Base-by-base conservation (phyloP, 2,797 vertebrate species). In the Sebastes baramenuke region DNA sequence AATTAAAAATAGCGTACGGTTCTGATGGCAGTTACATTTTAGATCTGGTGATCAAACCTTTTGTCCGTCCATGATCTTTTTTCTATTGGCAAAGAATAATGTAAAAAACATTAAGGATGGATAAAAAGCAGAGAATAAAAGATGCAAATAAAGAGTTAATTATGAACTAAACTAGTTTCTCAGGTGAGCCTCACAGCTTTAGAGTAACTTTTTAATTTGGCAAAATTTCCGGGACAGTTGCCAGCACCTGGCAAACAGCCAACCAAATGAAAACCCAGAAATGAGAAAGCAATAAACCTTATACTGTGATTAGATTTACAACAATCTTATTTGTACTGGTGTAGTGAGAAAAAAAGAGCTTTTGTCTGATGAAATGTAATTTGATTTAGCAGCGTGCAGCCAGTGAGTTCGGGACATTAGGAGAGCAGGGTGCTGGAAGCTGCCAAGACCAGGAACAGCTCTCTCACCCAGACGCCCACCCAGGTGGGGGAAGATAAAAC, bases 311-410 rank as follows among this genome's bases (percentile, higher is more conserved):
- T 90, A 88, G 91, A 90, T 94, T 89, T 82, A 85, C 88, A 89
- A 78, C 90, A 94, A 89, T 90, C 87, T 70, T 86, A 86, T 92
- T 93, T 91, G 82, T 85, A 87, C 87, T 74, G 75, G 75, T 84
- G 82, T 85, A 59, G 81, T 72, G 81, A 86, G 77, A 14, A 24
- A 49, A 77, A 78, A 75, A 83, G 81, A 79, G 77, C 88, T 91
- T 91, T 90, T 89, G 88, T 93, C 79, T 89, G 89, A 90, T 91
- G 82, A 93, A 91, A 90, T 87, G 79, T 90, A 93, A 94, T 93
- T 93, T 88, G 90, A 93, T 94, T 91, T 90, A 78, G 69, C 84
- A 79, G 88, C 81, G 32, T 87, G 90, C 75, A 90, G 86, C 82
- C 81, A 27, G 81, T 64, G 85, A 81, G 88, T 81, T 80, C 18